Evolutionary conservation across 37 sponge, comb jelly and placozoan genomes (phyloP).

Genomic region (Aplysina aerophoba): DNA sequence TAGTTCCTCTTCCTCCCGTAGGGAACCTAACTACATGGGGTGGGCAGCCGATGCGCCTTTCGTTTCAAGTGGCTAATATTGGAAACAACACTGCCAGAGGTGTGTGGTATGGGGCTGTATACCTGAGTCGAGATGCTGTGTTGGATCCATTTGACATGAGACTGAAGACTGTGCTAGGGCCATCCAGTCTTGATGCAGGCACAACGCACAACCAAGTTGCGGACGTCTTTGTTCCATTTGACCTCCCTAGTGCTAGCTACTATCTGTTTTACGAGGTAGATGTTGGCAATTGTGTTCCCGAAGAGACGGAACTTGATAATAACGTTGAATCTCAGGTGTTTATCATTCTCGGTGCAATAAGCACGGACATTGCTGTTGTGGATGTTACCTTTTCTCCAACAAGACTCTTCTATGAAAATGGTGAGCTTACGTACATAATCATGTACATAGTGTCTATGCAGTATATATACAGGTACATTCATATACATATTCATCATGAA

Average conservation of each 20-base stretch:
- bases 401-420: background rate
- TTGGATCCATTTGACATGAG: slow-evolving; percentile 52
- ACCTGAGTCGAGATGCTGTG: slow-evolving; percentile 21
- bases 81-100: slow-evolving; percentile 18
- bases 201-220: background rate
- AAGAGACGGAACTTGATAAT: slow-evolving; percentile 7
- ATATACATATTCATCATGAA: background rate
- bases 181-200: background rate
- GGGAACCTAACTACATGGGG: background rate
- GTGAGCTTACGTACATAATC: slow-evolving; percentile 8
- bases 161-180: slow-evolving; percentile 7
- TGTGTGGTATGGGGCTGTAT: slow-evolving; percentile 34
- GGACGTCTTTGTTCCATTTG: slow-evolving; percentile 35
- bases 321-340: slow-evolving; percentile 14
- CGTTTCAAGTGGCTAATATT: slow-evolving; percentile 8
- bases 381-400: background rate
- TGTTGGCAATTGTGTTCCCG: slow-evolving; percentile 28
- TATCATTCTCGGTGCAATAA: slow-evolving; percentile 10
- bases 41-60: slow-evolving; percentile 19
- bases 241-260: slow-evolving; percentile 27
- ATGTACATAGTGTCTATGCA: background rate
- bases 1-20: slow-evolving; percentile 1
- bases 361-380: slow-evolving; percentile 32
- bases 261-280: slow-evolving; percentile 38
- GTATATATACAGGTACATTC: background rate